Evolutionary conservation across 2,797 vertebrate species (phyloP).

Genomic region (Cynopterus sphinx): DNA sequence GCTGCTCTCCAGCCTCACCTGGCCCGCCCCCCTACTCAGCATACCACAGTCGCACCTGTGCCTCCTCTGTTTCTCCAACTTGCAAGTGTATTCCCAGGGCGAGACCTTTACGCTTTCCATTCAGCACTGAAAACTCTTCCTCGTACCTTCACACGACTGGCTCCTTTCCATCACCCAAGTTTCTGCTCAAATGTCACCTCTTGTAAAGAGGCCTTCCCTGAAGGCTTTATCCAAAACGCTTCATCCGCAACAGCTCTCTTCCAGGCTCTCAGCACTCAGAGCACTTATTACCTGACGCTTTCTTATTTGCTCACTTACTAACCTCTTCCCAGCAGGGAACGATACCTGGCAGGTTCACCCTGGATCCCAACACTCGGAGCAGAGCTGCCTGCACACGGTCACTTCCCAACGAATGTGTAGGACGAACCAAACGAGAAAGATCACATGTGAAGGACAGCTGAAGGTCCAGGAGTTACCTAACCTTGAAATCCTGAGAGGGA

Average conservation of each 20-base stretch:
- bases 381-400: neutral
- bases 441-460: neutral
- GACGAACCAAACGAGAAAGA: neutral
- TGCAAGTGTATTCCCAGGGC: rapidly evolving
- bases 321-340: neutral
- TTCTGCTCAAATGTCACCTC: neutral
- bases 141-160: rapidly evolving
- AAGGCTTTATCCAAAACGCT: neutral
- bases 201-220: neutral
- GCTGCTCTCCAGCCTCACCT: neutral
- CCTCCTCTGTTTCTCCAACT: neutral
- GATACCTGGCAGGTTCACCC: neutral
- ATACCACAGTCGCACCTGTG: rapidly evolving
- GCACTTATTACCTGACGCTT: neutral
- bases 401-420: neutral
- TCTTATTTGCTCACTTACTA: neutral
- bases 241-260: neutral
- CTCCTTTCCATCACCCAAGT: neutral
- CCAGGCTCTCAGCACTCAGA: neutral
- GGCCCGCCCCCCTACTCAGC: too few species aligned
- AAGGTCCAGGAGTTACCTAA: neutral
- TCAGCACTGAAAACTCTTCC: neutral
- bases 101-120: neutral
- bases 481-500: neutral
- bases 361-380: neutral